Evolutionary conservation across 1,140 invertebrate species (phyloP).

Genomic region (Meloidogyne chitwoodi): DNA sequence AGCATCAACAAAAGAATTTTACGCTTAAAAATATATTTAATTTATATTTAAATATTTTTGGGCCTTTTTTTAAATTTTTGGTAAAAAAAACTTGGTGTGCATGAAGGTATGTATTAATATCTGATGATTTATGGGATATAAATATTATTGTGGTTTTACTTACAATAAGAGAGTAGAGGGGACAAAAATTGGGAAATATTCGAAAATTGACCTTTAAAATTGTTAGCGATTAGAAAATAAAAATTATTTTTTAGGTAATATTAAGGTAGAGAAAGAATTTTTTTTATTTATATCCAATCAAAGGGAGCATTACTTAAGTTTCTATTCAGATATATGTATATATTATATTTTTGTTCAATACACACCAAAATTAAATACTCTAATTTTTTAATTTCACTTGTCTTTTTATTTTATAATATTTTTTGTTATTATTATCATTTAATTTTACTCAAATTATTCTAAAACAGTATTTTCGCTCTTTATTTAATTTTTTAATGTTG

Average conservation of each 20-base stretch:
- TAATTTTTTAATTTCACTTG: not conserved
- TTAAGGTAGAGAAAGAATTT: too few species aligned
- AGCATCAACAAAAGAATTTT: slow-evolving; percentile 17
- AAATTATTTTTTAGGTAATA: too few species aligned
- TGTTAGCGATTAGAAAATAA: too few species aligned
- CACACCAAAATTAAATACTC: not conserved
- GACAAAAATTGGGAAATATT: too few species aligned
- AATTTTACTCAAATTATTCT: not conserved
- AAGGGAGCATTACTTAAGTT: too few species aligned
- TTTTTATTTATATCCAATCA: too few species aligned
- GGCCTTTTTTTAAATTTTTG: not conserved
- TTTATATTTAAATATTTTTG: not conserved
- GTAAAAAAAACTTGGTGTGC: not conserved
- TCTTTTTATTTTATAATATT: not conserved
- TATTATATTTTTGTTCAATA: too few species aligned
- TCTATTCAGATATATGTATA: too few species aligned
- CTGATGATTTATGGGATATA: not conserved
- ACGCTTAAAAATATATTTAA: not conserved
- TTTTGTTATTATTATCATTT: not conserved
- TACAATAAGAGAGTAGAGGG: too few species aligned
- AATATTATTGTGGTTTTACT: too few species aligned
- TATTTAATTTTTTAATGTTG: not conserved
- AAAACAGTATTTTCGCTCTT: not conserved
- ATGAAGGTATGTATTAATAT: not conserved
- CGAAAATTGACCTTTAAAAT: too few species aligned